Evolutionary conservation across 2,113 vertebrate species (phyloP), one percentile per base, ranked within the genome.

Genomic region (Bombycilla garrulus): DNA sequence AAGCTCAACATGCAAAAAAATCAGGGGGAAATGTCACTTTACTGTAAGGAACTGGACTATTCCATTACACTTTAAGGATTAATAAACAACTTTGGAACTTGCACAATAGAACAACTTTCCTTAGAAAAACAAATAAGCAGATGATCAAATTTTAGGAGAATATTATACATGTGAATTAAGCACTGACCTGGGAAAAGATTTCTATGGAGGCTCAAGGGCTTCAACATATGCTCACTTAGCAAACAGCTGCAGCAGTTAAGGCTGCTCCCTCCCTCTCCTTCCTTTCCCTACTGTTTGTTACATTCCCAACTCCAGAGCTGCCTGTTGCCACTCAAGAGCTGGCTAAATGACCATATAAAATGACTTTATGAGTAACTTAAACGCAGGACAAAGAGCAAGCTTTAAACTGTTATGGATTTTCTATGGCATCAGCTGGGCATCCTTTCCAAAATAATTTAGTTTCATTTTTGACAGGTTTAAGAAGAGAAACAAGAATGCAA

Each of bases 161-260:
- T 60, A 77, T 40, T 90, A 79, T n/a, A 73, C 17, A 15, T 5
- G 25, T 65, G 24, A 82, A 87, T 82, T 65, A 90, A 76, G 70
- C 71, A 86, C 14, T 86, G 90, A 90, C 36, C 90, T 83, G 47
- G 51, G 60, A 79, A 66, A 93, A 82, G 53, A 53, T 58, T 54
- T 94, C 66, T 73, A 38, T 45, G 38, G 29, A 82, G 26, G 79
- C 85, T 88, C 54, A 88, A 88, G 71, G 85, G 62, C 71, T 90
- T 31, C 35, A 57, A 45, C 79, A 90, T 72, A 45, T 42, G 85
- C 50, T 88, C 79, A 65, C 58, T 86, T 38, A 57, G 44, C 47
- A 67, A 93, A 90, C 78, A 94, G 93, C 74, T 90, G 88, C 82
- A 90, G 71, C 45, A 80, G 74, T 42, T 72, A 70, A 57, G 47